Percentiles rank a stretch among this genome's conserved stretches.
Conservation (phyloP, 1,140 invertebrate genomes). For the Eriosoma lanigerum region DNA sequence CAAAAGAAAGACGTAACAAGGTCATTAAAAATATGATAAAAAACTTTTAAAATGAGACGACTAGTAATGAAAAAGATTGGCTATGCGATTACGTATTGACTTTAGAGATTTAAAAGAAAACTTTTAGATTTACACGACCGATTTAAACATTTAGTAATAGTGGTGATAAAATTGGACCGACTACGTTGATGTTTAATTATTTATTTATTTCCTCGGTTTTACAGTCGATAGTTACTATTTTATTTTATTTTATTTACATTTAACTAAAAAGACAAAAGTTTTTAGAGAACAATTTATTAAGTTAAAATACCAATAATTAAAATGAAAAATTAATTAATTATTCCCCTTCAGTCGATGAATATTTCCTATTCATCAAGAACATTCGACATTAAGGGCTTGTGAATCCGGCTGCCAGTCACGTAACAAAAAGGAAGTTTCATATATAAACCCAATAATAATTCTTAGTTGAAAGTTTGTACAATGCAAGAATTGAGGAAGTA, state of each 20-base stretch:
- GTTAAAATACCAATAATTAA: too few species aligned
- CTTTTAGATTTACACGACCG: not conserved
- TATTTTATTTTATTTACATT: too few species aligned
- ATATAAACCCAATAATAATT: not conserved
- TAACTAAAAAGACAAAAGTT: too few species aligned
- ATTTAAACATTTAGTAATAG: not conserved
- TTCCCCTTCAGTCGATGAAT: too few species aligned
- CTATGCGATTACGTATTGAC: not conserved
- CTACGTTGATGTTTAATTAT: too few species aligned
- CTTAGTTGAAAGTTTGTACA: not conserved
- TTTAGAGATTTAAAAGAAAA: not conserved
- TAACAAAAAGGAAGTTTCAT: not conserved
- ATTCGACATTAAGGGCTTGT: not conserved
- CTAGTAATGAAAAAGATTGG: not conserved
- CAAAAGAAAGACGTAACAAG: constrained; percentile 22
- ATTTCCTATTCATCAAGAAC: not conserved
- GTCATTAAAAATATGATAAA: not conserved
- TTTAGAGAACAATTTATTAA: too few species aligned
- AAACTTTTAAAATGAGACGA: not conserved
- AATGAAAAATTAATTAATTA: too few species aligned
- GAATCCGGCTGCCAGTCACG: not conserved
- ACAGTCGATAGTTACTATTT: not conserved
- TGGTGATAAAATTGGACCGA: not conserved
- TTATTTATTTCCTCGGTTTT: too few species aligned
- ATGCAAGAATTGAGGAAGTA: not conserved